These are phyloP conservation scores for Ciconia nigra DNA, from an alignment of 2,797 vertebrate genomes.

Conservation along the genomic window DNA sequence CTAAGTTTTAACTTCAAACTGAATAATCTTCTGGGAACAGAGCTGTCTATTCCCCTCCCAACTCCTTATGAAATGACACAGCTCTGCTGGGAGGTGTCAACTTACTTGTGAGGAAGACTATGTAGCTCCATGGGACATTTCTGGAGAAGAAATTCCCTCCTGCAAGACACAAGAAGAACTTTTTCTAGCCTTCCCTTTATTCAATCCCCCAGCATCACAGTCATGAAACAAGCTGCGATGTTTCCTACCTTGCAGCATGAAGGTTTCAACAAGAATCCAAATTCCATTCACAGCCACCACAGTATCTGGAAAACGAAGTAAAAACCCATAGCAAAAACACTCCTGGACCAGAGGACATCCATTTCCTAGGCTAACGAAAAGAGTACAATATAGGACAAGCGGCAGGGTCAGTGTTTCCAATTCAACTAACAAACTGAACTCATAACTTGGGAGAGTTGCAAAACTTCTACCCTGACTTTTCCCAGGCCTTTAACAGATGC, in stretches of 20 bases:
- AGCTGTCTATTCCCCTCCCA: neutral
- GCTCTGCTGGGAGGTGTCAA: neutral
- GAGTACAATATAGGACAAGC: neutral
- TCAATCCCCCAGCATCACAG: neutral
- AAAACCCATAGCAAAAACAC: neutral
- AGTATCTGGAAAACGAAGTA: slow-evolving; percentile 78
- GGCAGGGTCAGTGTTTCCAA: neutral
- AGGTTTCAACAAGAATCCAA: slow-evolving; percentile 95
- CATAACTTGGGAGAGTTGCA: neutral
- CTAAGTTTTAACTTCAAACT: neutral
- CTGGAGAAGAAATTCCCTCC: slow-evolving; percentile 88
- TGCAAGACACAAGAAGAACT: slow-evolving; percentile 56
- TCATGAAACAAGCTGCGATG: neutral
- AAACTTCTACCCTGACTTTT: neutral
- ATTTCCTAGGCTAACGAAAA: neutral
- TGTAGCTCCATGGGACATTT: slow-evolving; percentile 92
- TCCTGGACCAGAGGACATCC: neutral
- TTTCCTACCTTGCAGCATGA: slow-evolving; percentile 86
- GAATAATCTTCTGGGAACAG: neutral
- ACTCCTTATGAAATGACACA: neutral
- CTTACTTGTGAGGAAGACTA: slow-evolving; percentile 96
- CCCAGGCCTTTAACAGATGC: neutral
- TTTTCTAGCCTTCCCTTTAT: neutral
- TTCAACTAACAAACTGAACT: neutral
- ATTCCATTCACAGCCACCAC: slow-evolving; percentile 94